Evolutionary conservation across 2,797 vertebrate species (phyloP), one percentile per base, ranked within the genome.

Genomic region (Steatocranus sp.): DNA sequence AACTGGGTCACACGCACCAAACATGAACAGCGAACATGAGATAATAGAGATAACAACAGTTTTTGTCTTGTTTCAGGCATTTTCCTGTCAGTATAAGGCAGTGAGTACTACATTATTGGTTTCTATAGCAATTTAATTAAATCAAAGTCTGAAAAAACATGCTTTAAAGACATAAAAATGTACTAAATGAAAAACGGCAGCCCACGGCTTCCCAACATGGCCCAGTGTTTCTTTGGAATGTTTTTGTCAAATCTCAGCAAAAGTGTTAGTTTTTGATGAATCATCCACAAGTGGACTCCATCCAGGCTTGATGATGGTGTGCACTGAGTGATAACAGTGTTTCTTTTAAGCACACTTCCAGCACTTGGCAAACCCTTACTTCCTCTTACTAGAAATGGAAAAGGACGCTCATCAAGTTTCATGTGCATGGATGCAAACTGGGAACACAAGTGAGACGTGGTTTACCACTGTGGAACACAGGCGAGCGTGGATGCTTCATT

Each of bases 271-370:
- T 79, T 80, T 50, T 81, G 78, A 88, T 90, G 88, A 90, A 88
- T 90, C 91, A 92, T 89, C 66, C 81, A 38, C 25, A 6, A 8
- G 48, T 83, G 82, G 83, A 87, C 76, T 80, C 90, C 79, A 86
- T 83, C 84, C 90, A 90, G 89, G 76, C 66, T 36, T 27, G 80
- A 70, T 86, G 83, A 92, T 61, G 83, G 92, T 61, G 87, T 89
- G 88, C 86, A 81, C 34, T 77, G 86, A 88, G 88, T 89, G 85
- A 90, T 93, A 91, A 88, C 93, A 73, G 77, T 27, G 90, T 95
- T 93, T 91, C 85, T 82, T 83, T 80, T 90, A 92, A 93, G 91
- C 92, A 91, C 87, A 83, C 18, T 15, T 54, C 75, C 78, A 80
- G 74, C 79, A 75, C 85, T 93, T 93, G 89, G 91, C 91, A 92